phyloP scores from a whole-genome alignment of 2,888 invertebrate genomes.

The Exocentrus adspersus region DNA sequence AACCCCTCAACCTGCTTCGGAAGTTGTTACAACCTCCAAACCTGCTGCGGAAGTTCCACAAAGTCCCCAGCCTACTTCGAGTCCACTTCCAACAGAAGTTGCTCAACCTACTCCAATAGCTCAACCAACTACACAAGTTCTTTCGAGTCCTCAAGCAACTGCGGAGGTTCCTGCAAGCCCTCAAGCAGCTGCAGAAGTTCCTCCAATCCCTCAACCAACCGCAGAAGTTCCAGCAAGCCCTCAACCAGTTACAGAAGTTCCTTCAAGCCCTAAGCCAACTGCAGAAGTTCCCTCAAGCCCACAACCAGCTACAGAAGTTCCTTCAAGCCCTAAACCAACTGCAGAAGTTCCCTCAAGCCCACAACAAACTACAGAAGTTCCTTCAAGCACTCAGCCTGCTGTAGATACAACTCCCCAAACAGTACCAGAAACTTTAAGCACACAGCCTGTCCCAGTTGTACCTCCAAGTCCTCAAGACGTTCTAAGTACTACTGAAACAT shows the following conservation, averaged over 20 bases:
- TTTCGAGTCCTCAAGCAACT: slow-evolving; percentile 10
- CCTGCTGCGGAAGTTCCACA: slow-evolving; percentile 27
- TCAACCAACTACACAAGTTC: slow-evolving; percentile 25
- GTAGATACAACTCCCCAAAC: background rate
- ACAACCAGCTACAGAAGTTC: slow-evolving; percentile 27
- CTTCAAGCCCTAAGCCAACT: slow-evolving; percentile 8
- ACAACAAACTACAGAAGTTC: background rate
- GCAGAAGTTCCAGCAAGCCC: slow-evolving; percentile 21
- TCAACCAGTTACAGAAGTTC: slow-evolving; percentile 28
- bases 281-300: slow-evolving; percentile 22
- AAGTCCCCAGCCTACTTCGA: background rate
- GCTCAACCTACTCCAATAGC: background rate
- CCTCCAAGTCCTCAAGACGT: slow-evolving; percentile 1
- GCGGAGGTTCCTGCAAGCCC: slow-evolving; percentile 23
- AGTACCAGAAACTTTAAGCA: background rate
- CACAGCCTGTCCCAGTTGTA: slow-evolving; percentile 8
- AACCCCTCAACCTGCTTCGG: slow-evolving; percentile 10
- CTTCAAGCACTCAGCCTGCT: background rate
- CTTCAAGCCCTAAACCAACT: background rate
- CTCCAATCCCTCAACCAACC: slow-evolving; percentile 28
- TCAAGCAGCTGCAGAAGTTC: slow-evolving; percentile 13
- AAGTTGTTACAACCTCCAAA: slow-evolving; percentile 21
- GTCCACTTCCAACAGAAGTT: too few species aligned
- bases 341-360: background rate
- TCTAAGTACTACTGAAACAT: slow-evolving; percentile 14